Evolutionary conservation across 2,113 vertebrate species (phyloP), one percentile per base, ranked within the genome.

Genomic region (Plectropomus leopardus): DNA sequence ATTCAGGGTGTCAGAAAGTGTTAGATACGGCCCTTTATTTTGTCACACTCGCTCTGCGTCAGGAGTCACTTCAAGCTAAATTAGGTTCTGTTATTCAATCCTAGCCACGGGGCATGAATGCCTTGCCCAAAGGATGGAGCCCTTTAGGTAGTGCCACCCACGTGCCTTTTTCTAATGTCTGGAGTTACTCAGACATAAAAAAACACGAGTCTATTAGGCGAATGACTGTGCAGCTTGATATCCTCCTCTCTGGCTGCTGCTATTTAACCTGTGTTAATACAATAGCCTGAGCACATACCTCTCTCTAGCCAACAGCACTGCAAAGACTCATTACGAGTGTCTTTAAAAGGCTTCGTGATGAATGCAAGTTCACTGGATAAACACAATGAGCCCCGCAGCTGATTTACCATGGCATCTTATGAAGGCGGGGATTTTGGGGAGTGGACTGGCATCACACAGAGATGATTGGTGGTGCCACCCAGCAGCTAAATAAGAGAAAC

Each of bases 121-220:
- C 26, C 50, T 67, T 79, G 75, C 80, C 80, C 60, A 83, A 19
- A 80, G 61, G 61, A 60, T 55, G 44, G 24, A 61, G 30, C n/a
- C 23, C 54, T 36, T 68, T 72, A 64, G 60, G 65, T 67, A 16
- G 32, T n/a, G 21, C 42, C 34, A 4, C 73, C 80, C 34, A 86
- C 84, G 55, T 44, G n/a, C 44, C 55, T 78, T 75, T 76, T 9
- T 40, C 76, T 85, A 60, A 65, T 65, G 78, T 85, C 45, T 74
- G 65, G 23, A 51, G 59, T 75, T 83, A 63, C 80, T 76, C 64
- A 75, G 11, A 54, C 70, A 55, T 40, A 76, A 21, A 72, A n/a
- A 55, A 69, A 70, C 69, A 63, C 72, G 16, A 32, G n/a, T 48
- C 66, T 47, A 32, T 76, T 58, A 59, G 34, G 28, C 3, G 1